Evolutionary conservation across 2,797 vertebrate species (phyloP).

Genomic region (Scyliorhinus canicula): DNA sequence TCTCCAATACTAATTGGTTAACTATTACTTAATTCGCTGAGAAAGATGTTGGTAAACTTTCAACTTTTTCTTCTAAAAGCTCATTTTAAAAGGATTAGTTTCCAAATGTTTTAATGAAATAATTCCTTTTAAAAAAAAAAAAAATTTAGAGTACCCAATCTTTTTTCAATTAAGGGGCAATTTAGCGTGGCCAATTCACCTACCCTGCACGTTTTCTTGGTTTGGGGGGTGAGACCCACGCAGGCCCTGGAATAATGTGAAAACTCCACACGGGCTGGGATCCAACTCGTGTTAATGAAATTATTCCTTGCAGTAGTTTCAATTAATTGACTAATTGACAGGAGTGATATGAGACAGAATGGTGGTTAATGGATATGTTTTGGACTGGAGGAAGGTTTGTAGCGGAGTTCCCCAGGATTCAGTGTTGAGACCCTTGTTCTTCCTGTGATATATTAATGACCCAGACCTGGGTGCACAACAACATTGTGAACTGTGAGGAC

Average conservation of each 20-base stretch:
- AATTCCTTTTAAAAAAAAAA: too few relatives aligned
- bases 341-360: too few relatives aligned
- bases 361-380: neutral
- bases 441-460: neutral
- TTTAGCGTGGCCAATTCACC: too few relatives aligned
- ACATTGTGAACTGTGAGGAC: neutral
- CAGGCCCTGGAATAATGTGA: too few relatives aligned
- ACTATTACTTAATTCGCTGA: slow-evolving; percentile 20
- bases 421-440: neutral
- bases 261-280: too few relatives aligned
- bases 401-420: neutral
- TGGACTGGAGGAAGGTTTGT: neutral
- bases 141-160: too few relatives aligned
- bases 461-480: neutral
- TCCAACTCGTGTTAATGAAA: too few relatives aligned
- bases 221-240: too few relatives aligned
- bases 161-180: too few relatives aligned
- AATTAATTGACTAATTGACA: neutral
- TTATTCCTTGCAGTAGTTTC: neutral
- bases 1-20: slow-evolving; percentile 22
- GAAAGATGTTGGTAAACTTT: slow-evolving; percentile 40
- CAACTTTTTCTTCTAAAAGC: slow-evolving; percentile 37
- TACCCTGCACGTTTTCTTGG: too few relatives aligned
- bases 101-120: neutral
- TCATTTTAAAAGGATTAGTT: neutral